phyloP scores from a whole-genome alignment of 2,113 vertebrate species.

The Macroglossus sobrinus region DNA sequence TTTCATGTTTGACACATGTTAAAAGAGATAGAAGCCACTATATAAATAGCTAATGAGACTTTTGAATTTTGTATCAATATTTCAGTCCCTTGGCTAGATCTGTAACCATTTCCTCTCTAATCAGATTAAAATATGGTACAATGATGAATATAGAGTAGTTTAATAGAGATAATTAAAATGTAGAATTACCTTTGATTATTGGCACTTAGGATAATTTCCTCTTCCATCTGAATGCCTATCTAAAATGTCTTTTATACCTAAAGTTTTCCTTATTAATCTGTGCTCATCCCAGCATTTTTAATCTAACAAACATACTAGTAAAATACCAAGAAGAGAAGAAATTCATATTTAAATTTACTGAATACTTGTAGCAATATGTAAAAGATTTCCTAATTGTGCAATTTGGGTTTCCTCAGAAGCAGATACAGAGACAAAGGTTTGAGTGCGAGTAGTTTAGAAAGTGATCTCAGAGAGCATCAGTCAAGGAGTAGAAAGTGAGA shows the following conservation, averaged over 20 bases:
- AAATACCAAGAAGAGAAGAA: slow-evolving; percentile 3
- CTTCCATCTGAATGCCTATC: not conserved
- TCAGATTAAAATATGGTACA: not conserved
- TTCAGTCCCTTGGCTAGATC: not conserved
- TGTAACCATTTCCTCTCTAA: not conserved
- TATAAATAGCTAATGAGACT: not conserved
- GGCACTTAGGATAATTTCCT: not conserved
- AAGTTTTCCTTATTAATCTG: not conserved
- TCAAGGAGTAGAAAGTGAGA: not conserved
- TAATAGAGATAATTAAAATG: slow-evolving; percentile 1
- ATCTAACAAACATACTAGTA: not conserved
- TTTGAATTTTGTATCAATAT: not conserved
- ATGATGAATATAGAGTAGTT: not conserved
- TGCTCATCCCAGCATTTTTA: not conserved
- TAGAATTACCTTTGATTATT: slow-evolving; percentile 21
- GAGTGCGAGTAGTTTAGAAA: not conserved
- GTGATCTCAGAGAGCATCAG: not conserved
- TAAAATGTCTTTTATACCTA: not conserved
- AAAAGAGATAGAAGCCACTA: not conserved
- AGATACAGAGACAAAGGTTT: not conserved
- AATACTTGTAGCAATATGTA: not conserved
- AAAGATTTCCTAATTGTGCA: not conserved
- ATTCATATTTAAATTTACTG: not conserved
- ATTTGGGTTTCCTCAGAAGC: not conserved
- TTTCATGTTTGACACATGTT: not conserved